Evolutionary conservation across 1,140 invertebrate species (phyloP).

Genomic region (Gerris buenoi): DNA sequence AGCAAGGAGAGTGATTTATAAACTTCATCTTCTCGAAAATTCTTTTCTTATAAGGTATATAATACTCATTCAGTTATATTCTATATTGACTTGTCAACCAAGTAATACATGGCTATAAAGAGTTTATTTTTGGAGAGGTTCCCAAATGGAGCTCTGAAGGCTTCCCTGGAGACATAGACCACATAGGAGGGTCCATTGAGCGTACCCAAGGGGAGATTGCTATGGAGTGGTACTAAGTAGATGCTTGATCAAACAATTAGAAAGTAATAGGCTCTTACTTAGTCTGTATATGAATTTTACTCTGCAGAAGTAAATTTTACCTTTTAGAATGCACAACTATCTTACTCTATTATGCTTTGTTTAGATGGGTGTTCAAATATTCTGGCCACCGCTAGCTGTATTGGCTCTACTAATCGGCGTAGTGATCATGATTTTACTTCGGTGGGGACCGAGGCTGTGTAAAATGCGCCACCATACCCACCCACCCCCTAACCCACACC

Average conservation of each 20-base stretch:
- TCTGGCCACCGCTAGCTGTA: slow-evolving; percentile 54
- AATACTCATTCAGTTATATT: too few species aligned
- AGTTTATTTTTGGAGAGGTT: too few species aligned
- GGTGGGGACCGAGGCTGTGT: slow-evolving; percentile 49
- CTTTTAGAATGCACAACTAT: not conserved
- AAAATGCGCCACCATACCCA: slow-evolving; percentile 39
- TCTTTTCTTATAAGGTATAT: too few species aligned
- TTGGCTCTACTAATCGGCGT: slow-evolving; percentile 52
- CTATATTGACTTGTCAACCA: too few species aligned
- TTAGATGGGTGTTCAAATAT: slow-evolving; percentile 37
- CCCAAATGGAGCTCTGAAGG: too few species aligned
- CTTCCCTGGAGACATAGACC: too few species aligned
- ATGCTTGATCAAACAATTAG: slow-evolving; percentile 26
- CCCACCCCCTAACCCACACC: not conserved
- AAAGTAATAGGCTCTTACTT: too few species aligned
- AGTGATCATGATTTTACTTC: slow-evolving; percentile 56
- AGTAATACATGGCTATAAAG: too few species aligned
- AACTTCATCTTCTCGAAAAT: slow-evolving; percentile 21
- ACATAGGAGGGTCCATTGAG: too few species aligned
- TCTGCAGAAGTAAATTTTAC: too few species aligned
- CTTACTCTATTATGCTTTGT: not conserved
- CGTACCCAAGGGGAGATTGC: too few species aligned
- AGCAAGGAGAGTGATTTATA: slow-evolving; percentile 70
- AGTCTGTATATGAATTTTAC: too few species aligned
- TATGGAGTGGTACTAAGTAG: slow-evolving; percentile 11